A percentile compares a stretch with the other conserved stretches of the same genome.
Conservation (phyloP, 2,797 vertebrate genomes). For the Chaunax sp. region DNA sequence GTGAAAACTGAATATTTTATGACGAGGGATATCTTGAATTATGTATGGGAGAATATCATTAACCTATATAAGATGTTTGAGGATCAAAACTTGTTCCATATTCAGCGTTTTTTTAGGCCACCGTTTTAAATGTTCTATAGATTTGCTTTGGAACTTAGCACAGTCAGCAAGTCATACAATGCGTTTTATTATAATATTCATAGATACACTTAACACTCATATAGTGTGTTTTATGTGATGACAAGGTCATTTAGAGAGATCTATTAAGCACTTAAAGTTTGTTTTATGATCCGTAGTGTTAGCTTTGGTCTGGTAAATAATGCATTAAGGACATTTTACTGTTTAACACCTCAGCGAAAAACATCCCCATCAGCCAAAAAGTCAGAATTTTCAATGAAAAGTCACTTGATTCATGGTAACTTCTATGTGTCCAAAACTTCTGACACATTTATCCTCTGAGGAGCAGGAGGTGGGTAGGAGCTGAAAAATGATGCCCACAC, state of each 20-base stretch:
- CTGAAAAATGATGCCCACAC: constrained; percentile 21
- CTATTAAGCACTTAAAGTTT: neutral
- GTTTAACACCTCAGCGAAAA: constrained; percentile 17
- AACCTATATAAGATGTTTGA: constrained; percentile 68
- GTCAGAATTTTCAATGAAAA: neutral
- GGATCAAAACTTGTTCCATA: constrained; percentile 46
- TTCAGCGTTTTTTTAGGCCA: constrained; percentile 50
- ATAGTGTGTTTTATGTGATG: constrained; percentile 1
- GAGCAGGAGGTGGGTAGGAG: constrained; percentile 12
- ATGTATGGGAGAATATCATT: constrained; percentile 73
- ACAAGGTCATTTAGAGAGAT: constrained; percentile 10
- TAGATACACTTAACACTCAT: constrained; percentile 23
- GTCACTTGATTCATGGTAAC: neutral
- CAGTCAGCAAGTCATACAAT: constrained; percentile 18
- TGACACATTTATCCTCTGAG: constrained; percentile 34
- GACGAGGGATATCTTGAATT: constrained; percentile 62
- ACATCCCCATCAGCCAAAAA: neutral
- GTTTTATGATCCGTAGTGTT: constrained; percentile 1
- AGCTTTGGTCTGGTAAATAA: constrained; percentile 4
- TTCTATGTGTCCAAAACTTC: neutral
- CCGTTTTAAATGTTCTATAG: constrained; percentile 40
- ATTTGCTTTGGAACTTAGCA: constrained; percentile 33
- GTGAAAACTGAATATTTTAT: constrained; percentile 69
- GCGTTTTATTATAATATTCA: constrained; percentile 34
- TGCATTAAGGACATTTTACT: constrained; percentile 1